phyloP scores from a whole-genome alignment of 2,113 vertebrate genomes.

The Emydocephalus ijimae region DNA sequence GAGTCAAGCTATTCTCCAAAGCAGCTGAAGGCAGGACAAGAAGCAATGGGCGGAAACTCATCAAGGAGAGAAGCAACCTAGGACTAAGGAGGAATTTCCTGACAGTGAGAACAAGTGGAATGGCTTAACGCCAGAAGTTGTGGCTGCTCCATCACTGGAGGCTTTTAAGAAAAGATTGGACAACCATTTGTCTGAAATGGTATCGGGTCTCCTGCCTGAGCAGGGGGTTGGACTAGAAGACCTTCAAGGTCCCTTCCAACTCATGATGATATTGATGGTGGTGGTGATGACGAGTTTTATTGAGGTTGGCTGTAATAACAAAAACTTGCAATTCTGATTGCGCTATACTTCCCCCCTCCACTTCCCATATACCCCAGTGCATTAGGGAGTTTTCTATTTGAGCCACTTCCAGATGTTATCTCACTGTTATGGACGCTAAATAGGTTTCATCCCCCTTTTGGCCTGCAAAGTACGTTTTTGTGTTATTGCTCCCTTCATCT shows the following conservation, averaged over 20 bases:
- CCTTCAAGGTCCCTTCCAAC: background rate
- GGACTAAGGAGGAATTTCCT: no score
- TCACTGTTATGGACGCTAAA: background rate
- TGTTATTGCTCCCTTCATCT: background rate
- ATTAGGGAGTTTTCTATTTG: background rate
- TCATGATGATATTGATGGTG: background rate
- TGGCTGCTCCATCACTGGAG: no score
- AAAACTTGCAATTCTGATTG: background rate
- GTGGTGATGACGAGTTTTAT: background rate
- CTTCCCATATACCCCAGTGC: background rate
- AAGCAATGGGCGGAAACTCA: no score
- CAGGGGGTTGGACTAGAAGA: background rate
- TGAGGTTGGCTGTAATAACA: background rate
- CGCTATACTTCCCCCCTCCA: background rate
- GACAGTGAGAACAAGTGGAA: no score
- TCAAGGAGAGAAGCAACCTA: no score
- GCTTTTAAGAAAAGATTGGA: background rate
- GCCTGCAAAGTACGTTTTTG: background rate
- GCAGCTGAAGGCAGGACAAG: no score
- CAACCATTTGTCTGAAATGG: background rate
- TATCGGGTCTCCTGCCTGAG: background rate
- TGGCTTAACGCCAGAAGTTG: no score
- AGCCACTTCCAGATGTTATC: background rate
- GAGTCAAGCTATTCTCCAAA: no score
- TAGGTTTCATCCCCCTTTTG: background rate